These are phyloP conservation scores for Drosophila recens DNA, from an alignment of 2,888 invertebrate genomes.

Conservation along the genomic window DNA sequence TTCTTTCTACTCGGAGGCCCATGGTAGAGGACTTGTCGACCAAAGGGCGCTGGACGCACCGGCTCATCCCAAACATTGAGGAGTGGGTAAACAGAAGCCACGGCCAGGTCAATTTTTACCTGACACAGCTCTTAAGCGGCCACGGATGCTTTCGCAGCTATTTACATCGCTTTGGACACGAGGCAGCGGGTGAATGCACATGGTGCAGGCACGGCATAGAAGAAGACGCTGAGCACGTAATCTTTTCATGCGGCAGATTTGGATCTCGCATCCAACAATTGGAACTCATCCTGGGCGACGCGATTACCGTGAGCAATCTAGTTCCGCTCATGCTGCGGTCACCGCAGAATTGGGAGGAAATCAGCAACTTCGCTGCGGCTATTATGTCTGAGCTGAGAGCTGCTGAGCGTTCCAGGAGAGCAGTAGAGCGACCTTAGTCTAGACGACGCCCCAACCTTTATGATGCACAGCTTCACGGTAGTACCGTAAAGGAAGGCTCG, in stretches of 20 bases:
- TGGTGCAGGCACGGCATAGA: no score
- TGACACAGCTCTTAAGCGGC: not conserved
- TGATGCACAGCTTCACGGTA: no score
- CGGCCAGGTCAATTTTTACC: not conserved
- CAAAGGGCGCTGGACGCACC: not conserved
- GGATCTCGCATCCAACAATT: no score
- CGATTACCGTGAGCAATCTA: not conserved
- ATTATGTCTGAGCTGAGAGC: no score
- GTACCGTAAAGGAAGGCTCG: no score
- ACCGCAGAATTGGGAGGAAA: no score
- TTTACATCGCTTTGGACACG: not conserved
- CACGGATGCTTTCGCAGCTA: not conserved
- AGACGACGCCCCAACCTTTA: not conserved
- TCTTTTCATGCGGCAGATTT: not conserved
- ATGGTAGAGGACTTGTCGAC: not conserved
- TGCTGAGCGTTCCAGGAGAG: not conserved
- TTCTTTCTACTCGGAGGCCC: no score
- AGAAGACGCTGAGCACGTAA: not conserved
- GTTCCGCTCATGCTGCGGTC: not conserved
- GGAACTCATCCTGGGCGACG: not conserved
- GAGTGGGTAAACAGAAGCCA: no score
- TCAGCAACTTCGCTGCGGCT: no score
- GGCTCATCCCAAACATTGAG: no score
- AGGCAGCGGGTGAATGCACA: no score
- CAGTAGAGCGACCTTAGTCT: not conserved